Conservation (phyloP, 1,140 invertebrate species). For the Leptopilina boulardi region DNA sequence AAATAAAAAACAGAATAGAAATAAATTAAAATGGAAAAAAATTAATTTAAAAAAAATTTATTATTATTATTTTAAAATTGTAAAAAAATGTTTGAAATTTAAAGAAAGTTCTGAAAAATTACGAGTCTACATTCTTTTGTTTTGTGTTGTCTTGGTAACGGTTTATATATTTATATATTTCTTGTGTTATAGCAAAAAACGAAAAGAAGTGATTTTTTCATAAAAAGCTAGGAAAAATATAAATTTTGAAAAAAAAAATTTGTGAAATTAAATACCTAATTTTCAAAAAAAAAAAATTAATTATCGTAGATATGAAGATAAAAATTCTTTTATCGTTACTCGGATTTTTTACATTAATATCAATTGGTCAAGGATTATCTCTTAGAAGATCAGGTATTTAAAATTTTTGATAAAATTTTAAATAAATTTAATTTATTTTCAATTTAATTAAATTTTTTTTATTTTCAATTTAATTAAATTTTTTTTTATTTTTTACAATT, state of each 20-base stretch:
- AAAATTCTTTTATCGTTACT: neutral
- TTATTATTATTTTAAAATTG: neutral
- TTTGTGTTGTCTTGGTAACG: neutral
- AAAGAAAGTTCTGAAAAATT: neutral
- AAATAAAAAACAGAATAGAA: too few species aligned
- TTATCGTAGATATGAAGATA: neutral
- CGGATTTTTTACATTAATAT: neutral
- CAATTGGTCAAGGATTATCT: neutral
- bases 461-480: neutral
- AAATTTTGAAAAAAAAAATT: neutral
- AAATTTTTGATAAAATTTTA: neutral
- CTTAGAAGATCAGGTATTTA: neutral
- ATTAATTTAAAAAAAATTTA: too few species aligned
- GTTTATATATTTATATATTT: neutral
- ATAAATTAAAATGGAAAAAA: too few species aligned
- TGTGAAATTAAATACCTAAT: too few species aligned
- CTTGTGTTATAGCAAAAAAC: neutral
- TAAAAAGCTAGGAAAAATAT: neutral
- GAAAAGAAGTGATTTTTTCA: neutral
- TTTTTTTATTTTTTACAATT: neutral
- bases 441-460: too few species aligned
- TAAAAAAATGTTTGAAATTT: neutral
- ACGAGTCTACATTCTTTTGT: constrained; percentile 17
- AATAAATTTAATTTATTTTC: neutral
- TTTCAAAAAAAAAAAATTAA: neutral